Evolutionary conservation across 2,888 invertebrate species (phyloP), one percentile per base, ranked within the genome.

Genomic region (Andrena praecox): DNA sequence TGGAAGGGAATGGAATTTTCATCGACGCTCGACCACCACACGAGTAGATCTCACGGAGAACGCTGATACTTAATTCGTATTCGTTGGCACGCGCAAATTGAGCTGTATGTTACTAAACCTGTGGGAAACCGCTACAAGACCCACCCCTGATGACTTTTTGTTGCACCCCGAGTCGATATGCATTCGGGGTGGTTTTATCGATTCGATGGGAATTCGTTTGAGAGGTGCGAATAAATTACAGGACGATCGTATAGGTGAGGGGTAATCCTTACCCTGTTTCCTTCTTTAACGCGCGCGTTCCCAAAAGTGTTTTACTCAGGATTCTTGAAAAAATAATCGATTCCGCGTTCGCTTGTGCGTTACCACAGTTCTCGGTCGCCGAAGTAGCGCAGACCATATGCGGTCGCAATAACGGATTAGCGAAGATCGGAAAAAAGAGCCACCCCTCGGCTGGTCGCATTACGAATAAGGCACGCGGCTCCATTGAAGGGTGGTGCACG

Each of bases 101-200:
- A 82, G 70, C 77, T 76, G 85, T 85, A 66, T 73, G 70, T 80
- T 77, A 52, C 69, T 59, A 66, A 76, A 77, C 59, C 86, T 90
- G 91, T 91, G 92, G 91, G 91, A 91, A 91, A 91, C 90, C 91
- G 85, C 87, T 73, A 80, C 71, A 62, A 81, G 73, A 64, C 62
- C 68, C 69, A 85, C 85, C 83, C 85, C 73, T 62, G 56, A 66
- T 35, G 56, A 84, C 29, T 77, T 85, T 82, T 82, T 84, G 80
- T 48, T 16, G 79, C 59, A 29, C 31, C 66, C 29, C 54, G 60
- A 79, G 59, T 72, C 27, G 50, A 24, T 50, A 4, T 3, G 20
- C 48, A 52, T 75, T 77, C 54, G 59, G 80, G 77, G 60, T 42
- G 33, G 33, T 63, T 75, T 56, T 71, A 52, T 67, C 4, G 60